Evolutionary conservation across 2,113 vertebrate genomes (phyloP).

Genomic region (Ophiodon elongatus): DNA sequence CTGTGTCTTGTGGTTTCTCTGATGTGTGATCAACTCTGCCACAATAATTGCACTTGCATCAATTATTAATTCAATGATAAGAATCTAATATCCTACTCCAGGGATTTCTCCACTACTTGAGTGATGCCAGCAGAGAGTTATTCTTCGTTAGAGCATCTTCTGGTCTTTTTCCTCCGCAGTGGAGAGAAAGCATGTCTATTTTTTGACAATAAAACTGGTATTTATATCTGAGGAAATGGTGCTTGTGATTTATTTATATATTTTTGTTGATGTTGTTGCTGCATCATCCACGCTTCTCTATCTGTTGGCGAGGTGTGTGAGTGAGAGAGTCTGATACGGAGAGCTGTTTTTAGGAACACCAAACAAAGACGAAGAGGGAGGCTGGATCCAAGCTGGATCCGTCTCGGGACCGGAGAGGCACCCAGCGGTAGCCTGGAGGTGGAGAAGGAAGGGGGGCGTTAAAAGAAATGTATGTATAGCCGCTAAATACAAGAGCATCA

Average conservation of each 20-base stretch:
- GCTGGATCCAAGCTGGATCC: constrained; percentile 85
- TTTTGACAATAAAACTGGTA: constrained; percentile 71
- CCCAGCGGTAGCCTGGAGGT: constrained; percentile 87
- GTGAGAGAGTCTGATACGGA: constrained; percentile 4
- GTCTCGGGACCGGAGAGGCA: constrained; percentile 84
- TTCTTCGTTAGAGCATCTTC: constrained; percentile 12
- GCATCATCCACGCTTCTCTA: constrained; percentile 43
- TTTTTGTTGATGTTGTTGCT: constrained; percentile 40
- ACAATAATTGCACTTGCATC: constrained; percentile 43
- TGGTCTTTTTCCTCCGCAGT: constrained; percentile 43
- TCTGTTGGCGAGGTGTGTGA: constrained; percentile 20
- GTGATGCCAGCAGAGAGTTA: constrained; percentile 11
- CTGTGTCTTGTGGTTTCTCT: constrained; percentile 1
- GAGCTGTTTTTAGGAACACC: constrained; percentile 70
- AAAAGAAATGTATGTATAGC: constrained; percentile 29
- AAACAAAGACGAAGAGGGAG: constrained; percentile 86
- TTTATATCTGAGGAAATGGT: constrained; percentile 67
- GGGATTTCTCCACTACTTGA: constrained; percentile 35
- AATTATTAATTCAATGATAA: constrained; percentile 41
- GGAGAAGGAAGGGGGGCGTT: constrained; percentile 2
- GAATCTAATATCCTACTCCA: constrained; percentile 15
- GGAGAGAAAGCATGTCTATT: constrained; percentile 43
- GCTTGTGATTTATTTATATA: constrained; percentile 61
- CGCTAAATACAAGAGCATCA: constrained; percentile 14
- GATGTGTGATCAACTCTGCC: constrained; percentile 4